Evolutionary conservation across 2,113 vertebrate species (phyloP).

Genomic region (Ochotona princeps): DNA sequence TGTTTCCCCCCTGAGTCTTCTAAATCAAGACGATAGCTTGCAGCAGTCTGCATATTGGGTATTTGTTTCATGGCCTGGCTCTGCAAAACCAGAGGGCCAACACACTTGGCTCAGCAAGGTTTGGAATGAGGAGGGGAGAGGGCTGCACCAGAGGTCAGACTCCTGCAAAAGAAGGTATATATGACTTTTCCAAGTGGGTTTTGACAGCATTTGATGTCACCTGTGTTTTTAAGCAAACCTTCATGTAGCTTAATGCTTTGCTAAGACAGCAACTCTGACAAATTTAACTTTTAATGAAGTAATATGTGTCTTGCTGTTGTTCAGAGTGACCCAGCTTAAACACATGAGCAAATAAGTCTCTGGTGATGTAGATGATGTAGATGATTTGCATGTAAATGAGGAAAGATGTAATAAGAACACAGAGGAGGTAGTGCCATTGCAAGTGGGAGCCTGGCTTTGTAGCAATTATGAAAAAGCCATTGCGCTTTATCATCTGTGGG

Average conservation of each 20-base stretch:
- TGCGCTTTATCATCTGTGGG: too few species aligned
- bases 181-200: conserved; percentile 42
- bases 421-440: not conserved
- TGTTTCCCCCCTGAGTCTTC: conserved; percentile 83
- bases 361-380: not conserved
- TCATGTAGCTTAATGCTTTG: not conserved
- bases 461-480: not conserved
- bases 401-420: not conserved
- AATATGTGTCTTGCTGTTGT: not conserved
- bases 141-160: not conserved
- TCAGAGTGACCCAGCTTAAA: not conserved
- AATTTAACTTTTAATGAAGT: not conserved
- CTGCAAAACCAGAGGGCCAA: conserved; percentile 56
- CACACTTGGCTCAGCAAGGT: not conserved
- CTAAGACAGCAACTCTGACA: not conserved
- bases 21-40: conserved; percentile 83
- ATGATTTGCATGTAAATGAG: not conserved
- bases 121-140: not conserved
- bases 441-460: not conserved
- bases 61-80: conserved; percentile 65
- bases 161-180: not conserved
- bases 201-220: not conserved
- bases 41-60: conserved; percentile 55
- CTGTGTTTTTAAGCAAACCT: not conserved
- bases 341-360: not conserved